These are phyloP conservation scores for Balaeniceps rex DNA, from an alignment of 2,113 vertebrate genomes.

Conservation along the genomic window DNA sequence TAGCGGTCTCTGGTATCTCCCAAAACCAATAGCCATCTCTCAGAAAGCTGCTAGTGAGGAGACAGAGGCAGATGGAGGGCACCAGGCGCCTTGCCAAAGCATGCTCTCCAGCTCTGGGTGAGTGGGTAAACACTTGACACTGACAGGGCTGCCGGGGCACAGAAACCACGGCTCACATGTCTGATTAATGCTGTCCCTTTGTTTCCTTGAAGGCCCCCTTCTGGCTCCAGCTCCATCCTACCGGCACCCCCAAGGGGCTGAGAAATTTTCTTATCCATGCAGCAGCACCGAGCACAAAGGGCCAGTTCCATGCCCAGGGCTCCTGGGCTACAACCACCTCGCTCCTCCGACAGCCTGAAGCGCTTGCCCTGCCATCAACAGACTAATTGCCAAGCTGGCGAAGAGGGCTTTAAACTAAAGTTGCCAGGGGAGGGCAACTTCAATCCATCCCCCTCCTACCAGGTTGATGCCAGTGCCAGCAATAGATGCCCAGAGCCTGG, in stretches of 20 bases:
- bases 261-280: not conserved
- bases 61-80: not conserved
- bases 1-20: not conserved
- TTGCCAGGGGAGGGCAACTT: too few species aligned
- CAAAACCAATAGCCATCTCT: not conserved
- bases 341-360: not conserved
- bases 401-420: too few species aligned
- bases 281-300: too few species aligned
- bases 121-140: not conserved
- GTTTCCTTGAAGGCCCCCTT: not conserved
- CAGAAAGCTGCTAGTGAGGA: not conserved
- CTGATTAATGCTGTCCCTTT: not conserved
- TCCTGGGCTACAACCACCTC: not conserved
- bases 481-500: too few species aligned
- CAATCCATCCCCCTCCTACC: too few species aligned
- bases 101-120: not conserved
- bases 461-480: too few species aligned
- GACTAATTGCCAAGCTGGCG: not conserved
- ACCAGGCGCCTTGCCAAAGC: not conserved
- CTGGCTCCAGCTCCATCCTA: not conserved
- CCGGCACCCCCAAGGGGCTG: not conserved
- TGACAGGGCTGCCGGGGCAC: not conserved
- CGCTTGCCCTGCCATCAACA: not conserved
- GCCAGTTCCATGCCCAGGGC: not conserved
- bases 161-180: not conserved